phyloP scores from a whole-genome alignment of 2,797 vertebrate species.

The Chiroxiphia lanceolata region DNA sequence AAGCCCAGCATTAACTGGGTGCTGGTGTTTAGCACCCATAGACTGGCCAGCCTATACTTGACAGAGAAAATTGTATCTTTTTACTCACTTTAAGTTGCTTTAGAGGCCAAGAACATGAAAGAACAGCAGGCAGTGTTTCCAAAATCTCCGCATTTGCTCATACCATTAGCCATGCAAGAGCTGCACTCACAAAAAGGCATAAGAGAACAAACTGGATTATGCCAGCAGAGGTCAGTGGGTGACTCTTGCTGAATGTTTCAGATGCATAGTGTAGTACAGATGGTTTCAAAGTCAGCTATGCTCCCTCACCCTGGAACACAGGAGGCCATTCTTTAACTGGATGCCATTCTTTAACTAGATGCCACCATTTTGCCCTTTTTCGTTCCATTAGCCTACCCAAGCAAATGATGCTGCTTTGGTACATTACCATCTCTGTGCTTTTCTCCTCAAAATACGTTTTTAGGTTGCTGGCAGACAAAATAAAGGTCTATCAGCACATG shows the following conservation, averaged over 20 bases:
- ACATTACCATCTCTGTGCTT: neutral
- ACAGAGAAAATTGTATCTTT: neutral
- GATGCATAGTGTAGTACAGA: neutral
- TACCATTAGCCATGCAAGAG: neutral
- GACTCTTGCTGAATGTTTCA: neutral
- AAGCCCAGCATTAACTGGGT: neutral
- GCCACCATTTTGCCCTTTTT: neutral
- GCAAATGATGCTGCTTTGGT: neutral
- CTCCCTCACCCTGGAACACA: neutral
- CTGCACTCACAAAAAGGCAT: neutral
- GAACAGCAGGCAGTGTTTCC: neutral
- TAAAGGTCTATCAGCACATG: neutral
- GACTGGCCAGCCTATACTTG: neutral
- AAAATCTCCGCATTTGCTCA: neutral
- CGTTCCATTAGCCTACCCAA: neutral
- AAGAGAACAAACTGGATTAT: neutral
- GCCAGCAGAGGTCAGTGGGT: constrained; percentile 56
- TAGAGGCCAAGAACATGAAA: neutral
- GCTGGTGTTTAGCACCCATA: neutral
- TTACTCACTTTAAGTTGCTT: neutral
- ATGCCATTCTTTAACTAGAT: neutral
- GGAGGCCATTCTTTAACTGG: neutral
- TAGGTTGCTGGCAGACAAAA: neutral
- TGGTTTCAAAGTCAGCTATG: neutral
- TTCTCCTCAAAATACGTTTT: neutral